These are phyloP conservation scores for Coecobrya sp. DNA, from an alignment of 2,888 invertebrate species.

Conservation along the genomic window DNA sequence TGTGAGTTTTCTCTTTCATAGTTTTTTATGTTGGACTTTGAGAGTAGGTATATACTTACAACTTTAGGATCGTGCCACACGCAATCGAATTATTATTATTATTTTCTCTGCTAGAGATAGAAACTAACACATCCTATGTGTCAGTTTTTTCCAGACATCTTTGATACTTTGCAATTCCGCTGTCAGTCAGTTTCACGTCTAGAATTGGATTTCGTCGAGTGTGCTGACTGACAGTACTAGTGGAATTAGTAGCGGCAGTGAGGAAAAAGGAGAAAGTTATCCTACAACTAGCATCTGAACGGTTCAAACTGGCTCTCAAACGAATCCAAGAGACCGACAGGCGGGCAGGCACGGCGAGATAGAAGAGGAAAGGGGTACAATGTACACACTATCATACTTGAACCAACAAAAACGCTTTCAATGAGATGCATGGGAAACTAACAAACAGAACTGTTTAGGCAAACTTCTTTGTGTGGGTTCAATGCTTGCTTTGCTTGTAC, in stretches of 20 bases:
- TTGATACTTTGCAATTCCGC: conserved; percentile 43
- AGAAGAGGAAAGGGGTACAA: background rate
- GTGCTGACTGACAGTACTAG: conserved; percentile 66
- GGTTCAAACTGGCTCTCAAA: background rate
- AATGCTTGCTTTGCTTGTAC: conserved; percentile 6
- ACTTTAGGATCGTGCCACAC: conserved; percentile 47
- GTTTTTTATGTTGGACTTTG: no score
- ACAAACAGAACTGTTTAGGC: background rate
- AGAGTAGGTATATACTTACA: no score
- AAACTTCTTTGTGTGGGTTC: background rate
- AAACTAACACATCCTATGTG: background rate
- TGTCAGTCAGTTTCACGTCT: conserved; percentile 62
- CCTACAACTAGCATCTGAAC: background rate
- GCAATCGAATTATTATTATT: conserved; percentile 46
- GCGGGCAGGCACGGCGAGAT: background rate
- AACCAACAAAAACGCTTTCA: conserved; percentile 4
- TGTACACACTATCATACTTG: background rate
- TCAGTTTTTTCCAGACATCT: conserved; percentile 17
- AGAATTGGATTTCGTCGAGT: no score
- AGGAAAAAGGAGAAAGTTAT: conserved; percentile 26
- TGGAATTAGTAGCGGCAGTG: conserved; percentile 7
- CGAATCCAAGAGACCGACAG: background rate
- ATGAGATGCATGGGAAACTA: background rate
- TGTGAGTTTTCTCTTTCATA: background rate
- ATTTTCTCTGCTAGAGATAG: background rate